A percentile compares a stretch with the other conserved stretches of the same genome.
These are phyloP conservation scores for Drosophila longiperda DNA, from an alignment of 2,888 invertebrate genomes.

Conservation along the genomic window DNA sequence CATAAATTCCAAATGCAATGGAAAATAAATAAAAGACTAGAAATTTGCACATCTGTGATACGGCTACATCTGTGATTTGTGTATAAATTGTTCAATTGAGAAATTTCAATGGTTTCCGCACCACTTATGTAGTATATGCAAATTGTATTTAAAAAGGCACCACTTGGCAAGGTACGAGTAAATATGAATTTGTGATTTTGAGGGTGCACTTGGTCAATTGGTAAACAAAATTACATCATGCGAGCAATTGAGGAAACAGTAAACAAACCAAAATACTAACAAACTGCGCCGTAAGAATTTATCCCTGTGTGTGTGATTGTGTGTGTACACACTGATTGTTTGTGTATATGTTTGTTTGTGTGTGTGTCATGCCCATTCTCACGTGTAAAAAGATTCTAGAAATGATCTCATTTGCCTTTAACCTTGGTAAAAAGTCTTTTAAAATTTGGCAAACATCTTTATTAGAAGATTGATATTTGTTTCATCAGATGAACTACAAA, in stretches of 20 bases:
- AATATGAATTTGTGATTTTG: slow-evolving; percentile 6
- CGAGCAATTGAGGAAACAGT: slow-evolving; percentile 31
- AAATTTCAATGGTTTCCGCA: slow-evolving; percentile 22
- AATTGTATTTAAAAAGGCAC: neutral
- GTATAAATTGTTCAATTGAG: slow-evolving; percentile 30
- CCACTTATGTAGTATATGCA: neutral
- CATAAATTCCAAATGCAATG: slow-evolving; percentile 28
- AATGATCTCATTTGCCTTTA: slow-evolving; percentile 42
- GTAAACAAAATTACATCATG: slow-evolving; percentile 60
- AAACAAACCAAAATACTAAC: slow-evolving; percentile 19
- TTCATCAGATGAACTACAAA: neutral
- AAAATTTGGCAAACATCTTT: slow-evolving; percentile 36
- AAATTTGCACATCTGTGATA: slow-evolving; percentile 24
- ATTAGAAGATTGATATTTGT: neutral
- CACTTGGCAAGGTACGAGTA: neutral
- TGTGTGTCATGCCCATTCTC: neutral
- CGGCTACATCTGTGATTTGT: slow-evolving; percentile 37
- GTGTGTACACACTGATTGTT: neutral
- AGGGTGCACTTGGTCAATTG: slow-evolving; percentile 13
- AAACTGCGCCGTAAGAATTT: slow-evolving; percentile 22
- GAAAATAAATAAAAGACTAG: slow-evolving; percentile 12
- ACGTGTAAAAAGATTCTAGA: slow-evolving; percentile 6
- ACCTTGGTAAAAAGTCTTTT: slow-evolving; percentile 32
- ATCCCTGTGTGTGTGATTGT: neutral
- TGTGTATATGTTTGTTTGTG: neutral